Evolutionary conservation across 2,888 invertebrate genomes (phyloP).

Genomic region (Drosophila sordidula): DNA sequence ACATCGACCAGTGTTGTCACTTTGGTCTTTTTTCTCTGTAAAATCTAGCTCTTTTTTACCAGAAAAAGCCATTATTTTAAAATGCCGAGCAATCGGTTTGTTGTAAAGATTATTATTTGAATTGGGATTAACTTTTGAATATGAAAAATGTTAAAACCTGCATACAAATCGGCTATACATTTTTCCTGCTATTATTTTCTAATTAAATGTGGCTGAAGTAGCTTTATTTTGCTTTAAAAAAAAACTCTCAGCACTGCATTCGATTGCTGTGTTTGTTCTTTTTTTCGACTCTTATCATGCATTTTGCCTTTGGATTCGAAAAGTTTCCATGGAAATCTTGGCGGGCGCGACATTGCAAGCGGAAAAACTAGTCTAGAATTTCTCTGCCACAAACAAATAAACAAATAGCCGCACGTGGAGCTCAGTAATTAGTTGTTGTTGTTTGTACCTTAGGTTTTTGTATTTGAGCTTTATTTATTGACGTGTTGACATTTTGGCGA

Average conservation of each 20-base stretch:
- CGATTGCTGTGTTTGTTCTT: background rate
- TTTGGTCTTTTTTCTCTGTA: background rate
- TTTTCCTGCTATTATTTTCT: no score
- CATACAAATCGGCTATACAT: no score
- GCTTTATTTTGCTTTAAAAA: background rate
- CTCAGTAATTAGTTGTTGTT: background rate
- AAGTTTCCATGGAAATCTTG: constrained; percentile 12
- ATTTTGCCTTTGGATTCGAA: background rate
- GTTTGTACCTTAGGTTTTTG: background rate
- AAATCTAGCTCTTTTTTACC: background rate
- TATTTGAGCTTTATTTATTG: constrained; percentile 48
- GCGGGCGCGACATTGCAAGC: background rate
- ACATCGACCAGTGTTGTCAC: constrained; percentile 5
- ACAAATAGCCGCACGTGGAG: constrained; percentile 14
- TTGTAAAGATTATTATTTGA: no score
- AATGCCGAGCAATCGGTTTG: no score
- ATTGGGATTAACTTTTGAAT: no score
- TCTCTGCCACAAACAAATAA: constrained; percentile 4
- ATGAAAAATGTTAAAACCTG: no score
- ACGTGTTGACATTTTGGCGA: constrained; percentile 51
- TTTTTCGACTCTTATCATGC: constrained; percentile 7
- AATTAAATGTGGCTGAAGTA: background rate
- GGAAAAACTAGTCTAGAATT: constrained; percentile 9
- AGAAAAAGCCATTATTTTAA: background rate
- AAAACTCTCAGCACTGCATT: background rate